Conservation (phyloP, 64 coral and sea anemone genomes). For the Stichodactyla helianthus region DNA sequence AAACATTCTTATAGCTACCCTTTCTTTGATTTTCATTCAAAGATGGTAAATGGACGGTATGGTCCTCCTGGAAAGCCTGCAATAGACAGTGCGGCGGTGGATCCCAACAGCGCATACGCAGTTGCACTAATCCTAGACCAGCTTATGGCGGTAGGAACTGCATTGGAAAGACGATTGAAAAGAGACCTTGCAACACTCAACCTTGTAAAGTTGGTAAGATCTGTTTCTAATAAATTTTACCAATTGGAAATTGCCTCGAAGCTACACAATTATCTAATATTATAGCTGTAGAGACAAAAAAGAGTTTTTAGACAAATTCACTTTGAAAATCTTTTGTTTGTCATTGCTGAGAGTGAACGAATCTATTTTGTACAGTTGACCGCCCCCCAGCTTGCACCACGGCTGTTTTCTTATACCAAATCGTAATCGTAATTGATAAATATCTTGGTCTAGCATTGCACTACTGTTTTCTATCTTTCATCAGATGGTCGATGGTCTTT, state of each 20-base stretch:
- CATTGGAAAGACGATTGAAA: neutral
- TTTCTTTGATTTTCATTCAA: neutral
- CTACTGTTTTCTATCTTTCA: neutral
- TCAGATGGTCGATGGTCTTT: conserved; percentile 10
- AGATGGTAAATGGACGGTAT: conserved; percentile 16
- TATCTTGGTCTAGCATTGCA: too few relatives aligned
- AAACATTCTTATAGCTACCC: too few relatives aligned
- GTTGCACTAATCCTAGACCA: conserved; percentile 19
- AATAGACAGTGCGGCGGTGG: conserved; percentile 20
- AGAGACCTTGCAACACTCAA: neutral
- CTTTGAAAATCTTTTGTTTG: too few relatives aligned
- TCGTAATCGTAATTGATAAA: too few relatives aligned
- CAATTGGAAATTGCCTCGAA: neutral
- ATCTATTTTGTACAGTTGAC: too few relatives aligned
- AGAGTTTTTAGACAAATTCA: too few relatives aligned
- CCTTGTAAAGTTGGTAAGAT: conserved; percentile 27
- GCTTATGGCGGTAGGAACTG: conserved; percentile 13
- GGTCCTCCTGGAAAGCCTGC: conserved; percentile 14
- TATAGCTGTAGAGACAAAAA: too few relatives aligned
- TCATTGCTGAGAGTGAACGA: too few relatives aligned
- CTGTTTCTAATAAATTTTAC: neutral
- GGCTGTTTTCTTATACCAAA: too few relatives aligned
- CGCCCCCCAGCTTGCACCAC: too few relatives aligned
- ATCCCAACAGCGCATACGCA: conserved; percentile 1
- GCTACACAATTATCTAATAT: too few relatives aligned